Base-by-base conservation (phyloP, 2,888 invertebrate species). In the Pherbina coryleti region DNA sequence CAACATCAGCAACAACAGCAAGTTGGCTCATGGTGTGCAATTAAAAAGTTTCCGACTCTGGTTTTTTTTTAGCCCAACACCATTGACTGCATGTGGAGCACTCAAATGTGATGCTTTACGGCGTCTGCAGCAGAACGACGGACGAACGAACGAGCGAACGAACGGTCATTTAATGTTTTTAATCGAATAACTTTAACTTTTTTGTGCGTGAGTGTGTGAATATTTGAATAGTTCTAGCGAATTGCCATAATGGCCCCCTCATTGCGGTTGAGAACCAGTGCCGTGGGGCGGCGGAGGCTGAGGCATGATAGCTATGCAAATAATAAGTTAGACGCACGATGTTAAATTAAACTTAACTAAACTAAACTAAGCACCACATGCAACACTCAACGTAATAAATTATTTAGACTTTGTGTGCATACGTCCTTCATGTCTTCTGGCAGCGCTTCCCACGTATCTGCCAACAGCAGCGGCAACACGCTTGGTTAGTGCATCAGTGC, bases 261-360 rank as follows among this genome's bases (percentile, higher is more conserved):
- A 44, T 60, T 37, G 57, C 22, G 69, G 57, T 14, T 14, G 22
- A 19, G 5, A 28, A 31, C 28, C 3, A 51, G 14, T 60, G 49
- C 49, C 5, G 44, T 9, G 67, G 31, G 8, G 14, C 7, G 25
- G 67, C 19, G 22, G 28, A 22, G 49, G 28, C 11, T 14, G 17
- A 69, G 19, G 51, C 66, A 53, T 51, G 49, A 19, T 19, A 17
- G 55, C 19, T 8, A 14, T 49, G 60, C 69, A 76, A 74, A 78
- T 79, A 79, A 78, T 79, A 76, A 75, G 75, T 75, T 71, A 72
- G 69, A 60, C 55, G 69, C 62, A 51, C 77, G 73, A 73, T 75
- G 78, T 75, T 76, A 77, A 79, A 80, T 77, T 79, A 79, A 80
- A 76, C 80, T 77, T 76, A 79, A 62, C 74, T 78, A 77, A 79